Base-by-base conservation (phyloP, 1,140 invertebrate genomes). In the Panagrolaimus sp. region DNA sequence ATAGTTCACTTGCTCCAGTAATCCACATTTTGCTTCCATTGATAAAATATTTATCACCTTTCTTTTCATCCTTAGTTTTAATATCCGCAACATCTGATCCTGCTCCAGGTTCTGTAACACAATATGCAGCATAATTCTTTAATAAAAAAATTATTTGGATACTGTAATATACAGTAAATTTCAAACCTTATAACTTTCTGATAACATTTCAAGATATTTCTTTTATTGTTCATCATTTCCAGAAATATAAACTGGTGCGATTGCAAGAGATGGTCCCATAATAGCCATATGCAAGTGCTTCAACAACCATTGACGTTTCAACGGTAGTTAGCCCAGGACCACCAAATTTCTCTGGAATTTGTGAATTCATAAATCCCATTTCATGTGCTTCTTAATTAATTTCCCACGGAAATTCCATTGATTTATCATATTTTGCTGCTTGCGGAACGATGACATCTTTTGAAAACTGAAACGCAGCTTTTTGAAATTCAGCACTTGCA, bases 11-110 rank as follows among this genome's bases (percentile, higher is more conserved):
- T 95, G n/a, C 94, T 83, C 96, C 96, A 47, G 94, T 98, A 75
- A 98, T 98, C 95, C 95, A 98, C 95, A 97, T 97, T 86, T 96
- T 97, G 79, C 93, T 91, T 14, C 95, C 95, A 86, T 97, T 97
- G 10, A 98, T 78, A 69, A 98, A 88, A 84, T 90, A 98, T 82
- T 96, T 91, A 67, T 87, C 84, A 63, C 94, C 80, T 65, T 83
- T 83, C 84, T 94, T 96, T 74, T 90, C 92, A 8, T 94, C 94
- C 74, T 87, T 89, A 0, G 93, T 97, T 85, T 91, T 92, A 47
- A 93, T 87, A 47, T 90, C 92, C 48, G 76, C 76, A 58, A 82
- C 80, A 68, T 82, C 80, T 17, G 81, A 94, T 24, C 93, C 93
- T 1, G 92, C 91, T 24, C 90, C 90, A 26, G 93, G 92, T 84